Evolutionary conservation across 1,140 invertebrate genomes (phyloP).

Genomic region (Saccostrea glomerata): DNA sequence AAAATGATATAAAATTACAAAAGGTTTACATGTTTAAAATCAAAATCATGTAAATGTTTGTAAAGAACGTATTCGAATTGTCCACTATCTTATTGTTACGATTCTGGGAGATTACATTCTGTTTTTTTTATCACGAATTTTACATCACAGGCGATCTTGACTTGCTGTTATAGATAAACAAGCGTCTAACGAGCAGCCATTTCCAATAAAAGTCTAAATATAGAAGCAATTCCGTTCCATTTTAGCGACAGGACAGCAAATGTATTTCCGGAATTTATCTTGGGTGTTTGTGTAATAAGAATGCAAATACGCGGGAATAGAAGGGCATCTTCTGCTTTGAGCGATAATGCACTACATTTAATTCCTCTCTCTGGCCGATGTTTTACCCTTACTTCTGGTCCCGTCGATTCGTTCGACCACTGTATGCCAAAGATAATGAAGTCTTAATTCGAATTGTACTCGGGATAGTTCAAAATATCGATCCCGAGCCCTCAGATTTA

Average conservation of each 20-base stretch:
- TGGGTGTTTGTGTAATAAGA: constrained; percentile 35
- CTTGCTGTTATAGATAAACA: constrained; percentile 21
- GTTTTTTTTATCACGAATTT: neutral
- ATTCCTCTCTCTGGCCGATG: neutral
- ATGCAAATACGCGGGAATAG: constrained; percentile 9
- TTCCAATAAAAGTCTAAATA: constrained; percentile 33
- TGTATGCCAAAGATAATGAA: constrained; percentile 15
- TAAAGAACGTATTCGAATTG: neutral
- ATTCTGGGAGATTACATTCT: neutral
- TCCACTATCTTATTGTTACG: neutral
- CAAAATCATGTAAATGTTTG: neutral
- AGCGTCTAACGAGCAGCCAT: constrained; percentile 12
- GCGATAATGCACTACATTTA: constrained; percentile 15
- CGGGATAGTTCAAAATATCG: constrained; percentile 16
- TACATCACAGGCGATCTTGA: constrained; percentile 30
- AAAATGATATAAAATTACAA: neutral
- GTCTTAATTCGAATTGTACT: constrained; percentile 15
- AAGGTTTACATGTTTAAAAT: neutral
- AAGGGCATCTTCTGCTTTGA: neutral
- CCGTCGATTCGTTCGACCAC: neutral
- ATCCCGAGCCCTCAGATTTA: constrained; percentile 4
- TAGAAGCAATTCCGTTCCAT: constrained; percentile 23
- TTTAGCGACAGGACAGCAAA: constrained; percentile 34
- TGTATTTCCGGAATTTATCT: constrained; percentile 38
- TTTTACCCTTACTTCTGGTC: neutral